Evolutionary conservation across 2,797 vertebrate species (phyloP).

Genomic region (Moxostoma hubbsi): DNA sequence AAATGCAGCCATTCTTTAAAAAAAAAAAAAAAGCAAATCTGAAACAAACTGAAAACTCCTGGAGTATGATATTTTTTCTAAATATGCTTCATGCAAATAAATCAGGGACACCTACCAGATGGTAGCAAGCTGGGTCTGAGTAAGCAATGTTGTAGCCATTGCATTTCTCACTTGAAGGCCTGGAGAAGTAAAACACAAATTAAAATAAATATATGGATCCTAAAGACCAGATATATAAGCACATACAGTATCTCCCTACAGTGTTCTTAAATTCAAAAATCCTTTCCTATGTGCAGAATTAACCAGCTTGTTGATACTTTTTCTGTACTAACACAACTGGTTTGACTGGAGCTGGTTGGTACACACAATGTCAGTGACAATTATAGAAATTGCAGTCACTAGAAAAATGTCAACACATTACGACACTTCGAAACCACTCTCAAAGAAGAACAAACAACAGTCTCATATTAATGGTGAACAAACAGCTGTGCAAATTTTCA

Average conservation of each 20-base stretch:
- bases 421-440: neutral
- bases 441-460: neutral
- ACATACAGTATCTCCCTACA: neutral
- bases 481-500: too few relatives aligned
- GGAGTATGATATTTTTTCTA: neutral
- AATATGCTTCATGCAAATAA: constrained; percentile 14
- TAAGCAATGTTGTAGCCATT: constrained; percentile 91
- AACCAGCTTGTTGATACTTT: neutral
- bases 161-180: constrained; percentile 95
- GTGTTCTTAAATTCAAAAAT: neutral
- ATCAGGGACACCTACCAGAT: constrained; percentile 87
- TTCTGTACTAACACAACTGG: constrained; percentile 45
- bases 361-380: neutral
- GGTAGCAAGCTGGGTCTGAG: constrained; percentile 94
- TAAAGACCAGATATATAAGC: neutral
- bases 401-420: neutral
- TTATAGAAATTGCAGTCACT: neutral
- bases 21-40: neutral
- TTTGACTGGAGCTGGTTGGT: constrained; percentile 22
- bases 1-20: neutral
- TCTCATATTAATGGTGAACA: too few relatives aligned
- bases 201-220: neutral
- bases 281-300: too few relatives aligned
- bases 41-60: neutral
- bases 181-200: constrained; percentile 65